Evolutionary conservation across 2,113 vertebrate species (phyloP), one percentile per base, ranked within the genome.

Genomic region (Ophiodon elongatus): DNA sequence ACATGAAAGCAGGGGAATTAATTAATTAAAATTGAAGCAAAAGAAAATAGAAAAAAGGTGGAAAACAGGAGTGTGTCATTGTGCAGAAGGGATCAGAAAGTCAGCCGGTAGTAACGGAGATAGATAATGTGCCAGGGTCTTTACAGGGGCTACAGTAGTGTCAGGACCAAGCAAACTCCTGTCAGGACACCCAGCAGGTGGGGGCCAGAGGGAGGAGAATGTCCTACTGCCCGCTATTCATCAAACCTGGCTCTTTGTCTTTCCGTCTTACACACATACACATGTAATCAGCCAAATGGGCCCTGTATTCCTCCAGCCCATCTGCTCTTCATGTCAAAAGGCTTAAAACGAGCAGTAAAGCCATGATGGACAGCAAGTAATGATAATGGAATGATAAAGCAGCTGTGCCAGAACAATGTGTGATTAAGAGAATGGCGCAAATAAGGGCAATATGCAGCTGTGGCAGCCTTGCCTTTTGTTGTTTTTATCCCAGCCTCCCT

Each of bases 371-470:
- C 85, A 85, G 80, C 70, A 27, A 64, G 79, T 86, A 82, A 91
- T 81, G 80, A 87, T 85, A 86, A 90, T 89, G 76, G 80, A 85
- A 76, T 77, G 83, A 84, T 84, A 81, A 90, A 90, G 83, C 92
- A 91, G 85, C 91, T 89, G 86, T 76, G 78, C 50, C 70, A 37
- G 68, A 41, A 75, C 85, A 85, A 74, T 76, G 65, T 85, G 62
- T 82, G 79, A 90, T 89, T 72, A 84, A 73, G 84, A 60, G 67
- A 85, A 69, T 17, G 41, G 65, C 13, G 15, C 65, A 84, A 60
- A 73, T 84, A 69, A 31, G 39, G 47, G 70, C 52, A 76, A 39
- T 65, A 37, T 76, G 69, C 84, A 80, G 80, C 80, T 73, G 82
- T 43, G 54, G 75, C 45, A 62, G 76, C 33, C 33, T 54, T 15